Percentiles rank a stretch among this genome's conserved stretches.
These are phyloP conservation scores for Actinemys pallida DNA, from an alignment of 2,113 vertebrate genomes.

Conservation along the genomic window DNA sequence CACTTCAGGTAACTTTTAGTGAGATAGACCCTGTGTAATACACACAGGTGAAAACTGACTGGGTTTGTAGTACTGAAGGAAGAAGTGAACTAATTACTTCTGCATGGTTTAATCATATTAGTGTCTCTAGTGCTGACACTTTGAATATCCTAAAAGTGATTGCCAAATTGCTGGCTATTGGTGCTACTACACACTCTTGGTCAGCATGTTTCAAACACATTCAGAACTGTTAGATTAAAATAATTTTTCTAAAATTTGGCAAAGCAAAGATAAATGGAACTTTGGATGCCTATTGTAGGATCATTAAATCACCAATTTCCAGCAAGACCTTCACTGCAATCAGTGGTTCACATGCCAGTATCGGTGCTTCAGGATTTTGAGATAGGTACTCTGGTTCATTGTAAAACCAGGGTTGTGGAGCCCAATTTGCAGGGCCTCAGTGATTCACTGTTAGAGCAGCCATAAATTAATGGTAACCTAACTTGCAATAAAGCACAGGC, in stretches of 20 bases:
- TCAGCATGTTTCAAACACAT: background rate
- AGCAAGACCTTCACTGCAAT: background rate
- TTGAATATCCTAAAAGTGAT: background rate
- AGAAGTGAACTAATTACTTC: slow-evolving; percentile 58
- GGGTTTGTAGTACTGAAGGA: background rate
- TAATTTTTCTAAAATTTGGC: slow-evolving; percentile 69
- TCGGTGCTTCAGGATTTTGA: slow-evolving; percentile 38
- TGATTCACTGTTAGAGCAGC: background rate
- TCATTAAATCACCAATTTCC: slow-evolving; percentile 43
- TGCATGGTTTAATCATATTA: slow-evolving; percentile 41
- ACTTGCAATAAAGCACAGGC: background rate
- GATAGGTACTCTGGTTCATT: background rate
- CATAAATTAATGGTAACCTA: background rate
- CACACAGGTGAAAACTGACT: slow-evolving; percentile 1
- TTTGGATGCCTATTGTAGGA: slow-evolving; percentile 41
- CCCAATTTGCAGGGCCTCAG: rapidly evolving
- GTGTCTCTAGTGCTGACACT: background rate
- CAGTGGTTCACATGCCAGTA: slow-evolving; percentile 10
- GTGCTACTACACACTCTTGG: background rate
- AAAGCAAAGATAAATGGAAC: slow-evolving; percentile 43
- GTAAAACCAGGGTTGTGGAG: background rate
- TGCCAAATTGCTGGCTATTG: background rate
- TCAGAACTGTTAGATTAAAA: slow-evolving; percentile 29
- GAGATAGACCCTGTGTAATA: rapidly evolving
- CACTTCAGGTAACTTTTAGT: rapidly evolving